Evolutionary conservation across 2,797 vertebrate species (phyloP).

Genomic region (Trichosurus vulpecula): DNA sequence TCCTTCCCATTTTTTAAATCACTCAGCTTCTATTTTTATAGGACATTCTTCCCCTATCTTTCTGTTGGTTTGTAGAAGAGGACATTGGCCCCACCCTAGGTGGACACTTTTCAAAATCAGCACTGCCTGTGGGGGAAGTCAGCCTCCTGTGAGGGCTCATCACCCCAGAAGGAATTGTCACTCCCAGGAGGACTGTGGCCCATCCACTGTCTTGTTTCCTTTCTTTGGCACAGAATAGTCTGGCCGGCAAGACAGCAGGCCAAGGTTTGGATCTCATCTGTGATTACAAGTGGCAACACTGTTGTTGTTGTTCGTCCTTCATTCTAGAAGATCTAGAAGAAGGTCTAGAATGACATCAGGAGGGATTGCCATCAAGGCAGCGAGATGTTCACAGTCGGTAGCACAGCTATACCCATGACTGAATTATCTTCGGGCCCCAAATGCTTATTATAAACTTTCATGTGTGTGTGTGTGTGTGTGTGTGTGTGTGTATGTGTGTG

Average conservation of each 20-base stretch:
- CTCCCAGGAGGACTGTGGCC: not conserved
- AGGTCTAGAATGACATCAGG: not conserved
- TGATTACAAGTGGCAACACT: not conserved
- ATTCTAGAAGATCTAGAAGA: no score
- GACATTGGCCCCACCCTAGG: not conserved
- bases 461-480: not conserved
- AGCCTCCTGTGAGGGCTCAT: not conserved
- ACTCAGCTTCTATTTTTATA: slow-evolving; percentile 15
- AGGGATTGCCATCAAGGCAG: not conserved
- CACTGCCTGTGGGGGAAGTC: not conserved
- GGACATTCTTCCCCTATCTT: not conserved
- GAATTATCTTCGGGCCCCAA: not conserved
- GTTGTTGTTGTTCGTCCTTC: not conserved
- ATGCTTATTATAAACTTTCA: not conserved
- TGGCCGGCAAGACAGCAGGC: not conserved
- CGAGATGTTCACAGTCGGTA: not conserved
- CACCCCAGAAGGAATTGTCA: not conserved
- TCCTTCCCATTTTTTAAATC: not conserved
- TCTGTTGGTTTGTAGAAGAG: not conserved
- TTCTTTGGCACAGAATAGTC: not conserved
- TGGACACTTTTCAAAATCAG: not conserved
- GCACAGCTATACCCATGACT: not conserved
- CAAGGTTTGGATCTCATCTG: not conserved
- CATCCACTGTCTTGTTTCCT: not conserved
- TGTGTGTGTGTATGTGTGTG: no score